Evolutionary conservation across 2,113 vertebrate genomes (phyloP).

Genomic region (Dinomys branickii): DNA sequence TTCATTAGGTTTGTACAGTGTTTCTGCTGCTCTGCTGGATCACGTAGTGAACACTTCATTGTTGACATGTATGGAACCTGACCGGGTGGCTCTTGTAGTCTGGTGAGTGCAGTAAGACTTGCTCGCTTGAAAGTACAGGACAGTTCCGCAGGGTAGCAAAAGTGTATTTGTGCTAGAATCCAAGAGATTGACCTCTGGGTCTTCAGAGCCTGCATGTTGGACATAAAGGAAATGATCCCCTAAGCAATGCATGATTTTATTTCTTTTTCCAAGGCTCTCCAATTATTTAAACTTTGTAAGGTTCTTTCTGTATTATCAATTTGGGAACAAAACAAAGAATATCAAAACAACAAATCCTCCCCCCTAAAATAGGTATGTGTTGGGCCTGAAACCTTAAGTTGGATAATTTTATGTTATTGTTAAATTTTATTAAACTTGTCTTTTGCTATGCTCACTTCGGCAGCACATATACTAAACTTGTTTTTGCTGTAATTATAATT

Average conservation of each 20-base stretch:
- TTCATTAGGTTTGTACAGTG: background rate
- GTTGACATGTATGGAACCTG: background rate
- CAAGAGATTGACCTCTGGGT: background rate
- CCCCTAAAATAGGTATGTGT: background rate
- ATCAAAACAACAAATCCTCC: background rate
- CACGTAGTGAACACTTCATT: background rate
- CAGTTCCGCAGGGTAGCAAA: background rate
- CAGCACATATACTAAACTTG: background rate
- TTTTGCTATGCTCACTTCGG: background rate
- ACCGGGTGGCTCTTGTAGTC: background rate
- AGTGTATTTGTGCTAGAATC: background rate
- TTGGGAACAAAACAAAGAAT: slow-evolving; percentile 40
- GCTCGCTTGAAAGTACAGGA: background rate
- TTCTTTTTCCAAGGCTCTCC: slow-evolving; percentile 17
- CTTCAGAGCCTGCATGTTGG: background rate
- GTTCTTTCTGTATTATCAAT: background rate
- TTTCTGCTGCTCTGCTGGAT: background rate
- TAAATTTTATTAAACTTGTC: background rate
- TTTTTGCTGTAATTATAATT: slow-evolving; percentile 25
- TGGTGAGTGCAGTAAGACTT: background rate
- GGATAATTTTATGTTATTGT: slow-evolving; percentile 2
- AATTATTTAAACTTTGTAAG: slow-evolving; percentile 9
- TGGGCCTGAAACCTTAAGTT: background rate
- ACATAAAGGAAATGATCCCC: background rate
- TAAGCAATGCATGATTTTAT: background rate